A percentile compares a stretch with the other conserved stretches of the same genome.
These are phyloP conservation scores for Lumbricus terrestris DNA, from an alignment of 2,888 invertebrate species.

Conservation along the genomic window DNA sequence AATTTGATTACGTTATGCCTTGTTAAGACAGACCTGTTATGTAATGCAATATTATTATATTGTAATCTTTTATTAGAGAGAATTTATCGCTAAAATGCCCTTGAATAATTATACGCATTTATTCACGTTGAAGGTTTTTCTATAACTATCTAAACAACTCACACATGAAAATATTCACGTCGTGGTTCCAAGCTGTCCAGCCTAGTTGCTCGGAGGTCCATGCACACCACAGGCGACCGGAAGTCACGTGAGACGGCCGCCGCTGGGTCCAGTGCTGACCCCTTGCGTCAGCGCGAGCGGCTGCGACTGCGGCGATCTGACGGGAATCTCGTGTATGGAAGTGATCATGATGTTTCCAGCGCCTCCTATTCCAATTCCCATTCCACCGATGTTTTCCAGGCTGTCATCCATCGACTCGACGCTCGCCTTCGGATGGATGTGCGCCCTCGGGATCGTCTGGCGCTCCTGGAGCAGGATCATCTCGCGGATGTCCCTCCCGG, in stretches of 20 bases:
- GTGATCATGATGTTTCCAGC: conserved; percentile 5
- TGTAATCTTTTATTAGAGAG: not conserved
- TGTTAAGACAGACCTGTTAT: too few species aligned
- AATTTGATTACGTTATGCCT: too few species aligned
- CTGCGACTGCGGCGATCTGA: not conserved
- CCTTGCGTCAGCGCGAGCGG: not conserved
- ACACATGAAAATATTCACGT: not conserved
- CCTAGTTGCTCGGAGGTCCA: not conserved
- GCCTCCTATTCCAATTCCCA: not conserved
- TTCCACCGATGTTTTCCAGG: not conserved
- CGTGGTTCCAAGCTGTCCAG: not conserved
- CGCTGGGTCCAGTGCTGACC: conserved; percentile 8
- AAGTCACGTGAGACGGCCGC: not conserved
- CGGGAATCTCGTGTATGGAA: not conserved
- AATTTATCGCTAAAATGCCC: not conserved
- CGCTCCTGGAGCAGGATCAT: conserved; percentile 12
- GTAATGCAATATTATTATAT: too few species aligned
- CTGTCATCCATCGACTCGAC: not conserved
- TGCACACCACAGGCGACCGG: not conserved
- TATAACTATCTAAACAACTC: not conserved
- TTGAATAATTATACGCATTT: not conserved
- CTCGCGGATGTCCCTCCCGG: conserved; percentile 7
- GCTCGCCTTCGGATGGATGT: not conserved
- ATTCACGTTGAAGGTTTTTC: not conserved
- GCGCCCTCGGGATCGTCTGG: not conserved